Evolutionary conservation across 2,113 vertebrate genomes (phyloP), one percentile per base, ranked within the genome.

Genomic region (Pseudorhombus dupliciocellatus): DNA sequence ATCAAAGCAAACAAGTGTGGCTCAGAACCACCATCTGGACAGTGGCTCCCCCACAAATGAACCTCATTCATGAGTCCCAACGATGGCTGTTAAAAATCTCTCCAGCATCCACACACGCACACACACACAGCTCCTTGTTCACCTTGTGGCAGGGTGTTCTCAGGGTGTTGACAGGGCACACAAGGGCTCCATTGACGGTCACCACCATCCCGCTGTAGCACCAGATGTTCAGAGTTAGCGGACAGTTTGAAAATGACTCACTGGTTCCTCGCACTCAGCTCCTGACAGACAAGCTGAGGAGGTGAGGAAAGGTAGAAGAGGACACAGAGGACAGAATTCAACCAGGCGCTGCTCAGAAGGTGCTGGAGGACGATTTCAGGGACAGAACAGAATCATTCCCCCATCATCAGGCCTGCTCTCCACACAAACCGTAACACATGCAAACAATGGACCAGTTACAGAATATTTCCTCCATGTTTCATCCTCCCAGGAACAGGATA

Each of bases 191-290:
- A 90, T 89, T 93, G 87, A 92, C 77, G 15, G 75, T 75, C 83
- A 59, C 62, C 18, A 7, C 3, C 42, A 2, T 5, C 34, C 10
- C 34, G 10, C 34, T 11, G 34, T 37, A 11, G n/a, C 48, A 70
- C 80, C 93, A 91, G 90, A 93, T 92, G 91, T 89, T 92, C 64
- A 64, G 75, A 79, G 83, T 93, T 89, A 92, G 83, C 51, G 62
- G 87, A 66, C 87, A 81, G 83, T 82, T 92, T 85, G 83, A 89
- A 89, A 87, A 85, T 76, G 86, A 81, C 89, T 80, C 78, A 55
- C 66, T 83, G 81, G 40, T 48, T 86, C 83, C 57, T 73, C 1
- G 75, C 40, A n/a, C 60, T 72, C 65, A 61, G 30, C 54, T 70
- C 22, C 44, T 67, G 66, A 80, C 7, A 20, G 63, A 53, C 2